Evolutionary conservation across 2,113 vertebrate genomes (phyloP), one percentile per base, ranked within the genome.

Genomic region (Odocoileus virginianus): DNA sequence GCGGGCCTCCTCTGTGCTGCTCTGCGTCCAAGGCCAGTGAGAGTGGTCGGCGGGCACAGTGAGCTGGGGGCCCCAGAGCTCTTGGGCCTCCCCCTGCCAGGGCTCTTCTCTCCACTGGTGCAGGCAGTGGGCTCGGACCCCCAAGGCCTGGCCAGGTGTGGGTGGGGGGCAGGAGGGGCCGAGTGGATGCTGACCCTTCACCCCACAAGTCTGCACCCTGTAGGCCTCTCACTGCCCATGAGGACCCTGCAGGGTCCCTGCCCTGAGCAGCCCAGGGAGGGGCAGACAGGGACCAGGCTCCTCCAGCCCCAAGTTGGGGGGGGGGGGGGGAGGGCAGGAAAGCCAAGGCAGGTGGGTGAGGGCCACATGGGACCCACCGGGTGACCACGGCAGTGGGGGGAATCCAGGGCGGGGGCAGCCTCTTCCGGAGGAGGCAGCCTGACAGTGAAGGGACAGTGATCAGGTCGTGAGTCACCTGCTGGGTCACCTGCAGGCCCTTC

Each of bases 21-120:
- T 7, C 9, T 40, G 43, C 19, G 21, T 15, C 23, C 2, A 50
- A n/a, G 1, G 30, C 27, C 0, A 6, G 67, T 55, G 21, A 57
- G 30, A 4, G 2, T 17, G 50, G 50, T 28, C 0, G 0, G 12
- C 0, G 1, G 23, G 28, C 40, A 33, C 1, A 13, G 7, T 15
- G 47, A 30, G 67, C 79, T 2, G 33, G 27, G 67, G 54, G 6
- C 55, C 45, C 17, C 8, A 2, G 79, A 47, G 25, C 71, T 40
- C 1, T 52, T 0, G 4, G 28, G 40, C 27, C 8, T n/a, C 6
- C 40, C 50, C n/a, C 27, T 52, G 40, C 74, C 43, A 3, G 1
- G 7, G 43, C 11, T 36, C 50, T n/a, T 87, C 28, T 74, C 36
- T 40, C 71, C 45, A 17, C 17, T 78, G 89, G 60, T 30, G 17